Percentiles rank a stretch among this genome's conserved stretches.
Conservation (phyloP, 1,140 invertebrate species). For the Apis cerana region DNA sequence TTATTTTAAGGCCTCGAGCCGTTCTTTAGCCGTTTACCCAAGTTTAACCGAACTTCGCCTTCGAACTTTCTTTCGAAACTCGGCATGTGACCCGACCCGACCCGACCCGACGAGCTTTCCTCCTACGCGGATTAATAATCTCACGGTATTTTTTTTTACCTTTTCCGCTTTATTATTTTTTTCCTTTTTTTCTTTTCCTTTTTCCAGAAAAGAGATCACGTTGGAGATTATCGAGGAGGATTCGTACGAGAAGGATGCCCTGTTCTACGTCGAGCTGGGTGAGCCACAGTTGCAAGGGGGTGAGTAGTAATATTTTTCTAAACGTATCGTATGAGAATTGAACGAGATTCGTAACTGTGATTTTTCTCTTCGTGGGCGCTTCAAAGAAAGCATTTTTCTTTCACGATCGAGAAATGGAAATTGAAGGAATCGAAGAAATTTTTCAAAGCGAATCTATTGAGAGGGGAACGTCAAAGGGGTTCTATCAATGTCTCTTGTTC, state of each 20-base stretch:
- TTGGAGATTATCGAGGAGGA: slow-evolving; percentile 97
- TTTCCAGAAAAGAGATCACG: slow-evolving; percentile 92
- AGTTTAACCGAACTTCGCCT: not conserved
- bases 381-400: not conserved
- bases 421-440: not conserved
- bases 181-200: slow-evolving; percentile 48
- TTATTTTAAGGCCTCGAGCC: not conserved
- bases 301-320: slow-evolving; percentile 80
- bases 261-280: slow-evolving; percentile 95
- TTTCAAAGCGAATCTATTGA: not conserved
- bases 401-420: not conserved
- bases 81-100: not conserved
- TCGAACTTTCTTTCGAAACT: not conserved
- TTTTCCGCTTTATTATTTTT: slow-evolving; percentile 23
- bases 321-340: not conserved
- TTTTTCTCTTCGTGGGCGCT: no score
- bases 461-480: no score
- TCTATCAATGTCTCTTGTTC: no score
- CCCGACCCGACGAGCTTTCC: no score
- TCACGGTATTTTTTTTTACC: not conserved
- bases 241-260: slow-evolving; percentile 98
- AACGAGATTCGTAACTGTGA: not conserved
- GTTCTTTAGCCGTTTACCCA: not conserved
- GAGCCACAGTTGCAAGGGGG: slow-evolving; percentile 93
- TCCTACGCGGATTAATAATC: not conserved